Conservation (phyloP, 2,888 invertebrate genomes). For the Lasioglossum vierecki region DNA sequence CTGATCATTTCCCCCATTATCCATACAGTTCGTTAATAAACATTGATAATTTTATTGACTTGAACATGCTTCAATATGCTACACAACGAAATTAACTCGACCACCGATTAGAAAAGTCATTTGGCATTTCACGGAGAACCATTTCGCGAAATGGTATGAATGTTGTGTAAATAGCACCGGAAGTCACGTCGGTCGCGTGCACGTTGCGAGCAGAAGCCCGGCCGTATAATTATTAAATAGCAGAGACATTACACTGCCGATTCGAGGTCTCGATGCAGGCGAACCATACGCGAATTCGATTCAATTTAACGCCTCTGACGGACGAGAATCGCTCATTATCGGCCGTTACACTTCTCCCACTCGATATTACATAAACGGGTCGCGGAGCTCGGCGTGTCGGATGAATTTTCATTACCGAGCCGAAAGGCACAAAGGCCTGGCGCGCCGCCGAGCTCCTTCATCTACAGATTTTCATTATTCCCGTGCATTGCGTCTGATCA, state of each 20-base stretch:
- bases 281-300: constrained; percentile 41
- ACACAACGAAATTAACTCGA: neutral
- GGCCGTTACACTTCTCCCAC: constrained; percentile 39
- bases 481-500: constrained; percentile 31
- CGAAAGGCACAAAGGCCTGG: constrained; percentile 37
- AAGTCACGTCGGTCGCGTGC: too few species aligned
- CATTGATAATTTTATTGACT: too few species aligned
- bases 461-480: constrained; percentile 57
- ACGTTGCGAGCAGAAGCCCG: neutral
- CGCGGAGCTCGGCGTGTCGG: neutral
- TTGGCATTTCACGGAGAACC: neutral
- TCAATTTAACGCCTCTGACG: constrained; percentile 58
- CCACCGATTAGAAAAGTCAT: neutral
- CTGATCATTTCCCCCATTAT: too few species aligned
- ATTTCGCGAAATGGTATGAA: neutral
- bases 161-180: too few species aligned
- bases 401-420: constrained; percentile 58
- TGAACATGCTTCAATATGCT: too few species aligned
- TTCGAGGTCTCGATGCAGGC: constrained; percentile 15
- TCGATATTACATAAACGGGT: constrained; percentile 25
- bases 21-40: too few species aligned
- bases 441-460: constrained; percentile 27
- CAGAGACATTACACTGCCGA: neutral
- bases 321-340: constrained; percentile 56
- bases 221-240: neutral